Conservation (phyloP, 1,140 invertebrate genomes). For the Drosophila chauvacae region DNA sequence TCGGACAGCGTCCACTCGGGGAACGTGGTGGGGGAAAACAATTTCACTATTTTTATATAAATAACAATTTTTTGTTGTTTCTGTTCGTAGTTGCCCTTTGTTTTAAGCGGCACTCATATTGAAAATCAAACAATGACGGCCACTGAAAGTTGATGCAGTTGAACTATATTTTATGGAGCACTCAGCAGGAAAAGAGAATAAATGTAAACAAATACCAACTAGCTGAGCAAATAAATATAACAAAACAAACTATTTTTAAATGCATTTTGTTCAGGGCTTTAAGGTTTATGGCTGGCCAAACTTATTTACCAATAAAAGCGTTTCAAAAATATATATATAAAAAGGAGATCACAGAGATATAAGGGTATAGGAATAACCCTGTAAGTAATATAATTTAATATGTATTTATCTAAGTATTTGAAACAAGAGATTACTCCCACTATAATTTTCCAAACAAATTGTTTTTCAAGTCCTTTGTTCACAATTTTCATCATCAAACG, state of each 20-base stretch:
- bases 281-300: constrained; percentile 20
- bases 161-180: constrained; percentile 71
- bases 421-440: background rate
- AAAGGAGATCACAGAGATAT: background rate
- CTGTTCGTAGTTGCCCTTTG: constrained; percentile 27
- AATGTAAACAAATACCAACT: constrained; percentile 13
- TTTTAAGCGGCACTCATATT: constrained; percentile 42
- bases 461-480: constrained; percentile 1
- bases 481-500: background rate
- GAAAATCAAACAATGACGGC: constrained; percentile 54
- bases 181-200: constrained; percentile 31
- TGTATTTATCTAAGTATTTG: background rate
- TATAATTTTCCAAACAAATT: background rate
- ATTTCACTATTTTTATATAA: constrained; percentile 30
- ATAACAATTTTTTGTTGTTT: background rate
- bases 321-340: constrained; percentile 1
- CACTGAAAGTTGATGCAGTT: constrained; percentile 53
- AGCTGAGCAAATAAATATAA: constrained; percentile 20
- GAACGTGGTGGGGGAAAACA: constrained; percentile 6
- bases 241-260: constrained; percentile 19
- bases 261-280: constrained; percentile 11
- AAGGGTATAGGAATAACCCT: background rate
- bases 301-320: constrained; percentile 9
- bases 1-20: constrained; percentile 32
- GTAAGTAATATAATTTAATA: no score